Base-by-base conservation (phyloP, 1,140 invertebrate genomes). In the Plodia interpunctella region DNA sequence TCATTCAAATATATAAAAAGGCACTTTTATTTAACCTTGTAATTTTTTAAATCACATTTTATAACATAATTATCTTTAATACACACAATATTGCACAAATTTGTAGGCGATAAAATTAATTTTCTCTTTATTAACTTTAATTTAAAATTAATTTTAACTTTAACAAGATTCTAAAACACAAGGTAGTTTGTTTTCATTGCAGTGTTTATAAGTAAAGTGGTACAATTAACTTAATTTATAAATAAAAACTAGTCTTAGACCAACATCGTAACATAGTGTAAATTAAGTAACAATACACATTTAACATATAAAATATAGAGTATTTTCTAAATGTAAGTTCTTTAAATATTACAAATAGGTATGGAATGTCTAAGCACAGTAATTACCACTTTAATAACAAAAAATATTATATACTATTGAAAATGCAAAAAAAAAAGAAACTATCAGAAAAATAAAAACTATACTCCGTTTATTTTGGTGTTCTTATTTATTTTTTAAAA, bases 171-270 rank as follows among this genome's bases (percentile, higher is more conserved):
- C 15, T 44, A 13, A 15, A 44, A 15, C 38, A 32, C 30, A n/a
- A n/a, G n/a, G n/a, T n/a, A n/a, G n/a, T n/a, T n/a, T n/a, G 6
- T 35, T 35, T 35, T 35, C 32, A 35, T n/a, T 5, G 13, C 21
- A 25, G 2, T n/a, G 38, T 44, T 44, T 44, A 44, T 44, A 44
- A 44, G 38, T 44, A 17, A 44, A 44, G 30, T 32, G 3, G 30
- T 13, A 57, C 57, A 44, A 44, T 44, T 44, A 3, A 15, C 55
- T 65, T 65, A 57, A 55, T 25, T 55, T 44, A 44, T 51, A 38
- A 56, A 51, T 52, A 59, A 60, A 59, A 44, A 63, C 68, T 70
- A 70, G 64, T 70, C 68, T 70, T 70, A 70, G 68, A 15, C n/a
- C 38, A 44, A 15, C 38, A 44, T 44, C 15, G 15, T 44, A 44